A percentile compares a stretch with the other conserved stretches of the same genome.
These are phyloP conservation scores for Conomelus anceps DNA, from an alignment of 2,888 invertebrate genomes.

Conservation along the genomic window DNA sequence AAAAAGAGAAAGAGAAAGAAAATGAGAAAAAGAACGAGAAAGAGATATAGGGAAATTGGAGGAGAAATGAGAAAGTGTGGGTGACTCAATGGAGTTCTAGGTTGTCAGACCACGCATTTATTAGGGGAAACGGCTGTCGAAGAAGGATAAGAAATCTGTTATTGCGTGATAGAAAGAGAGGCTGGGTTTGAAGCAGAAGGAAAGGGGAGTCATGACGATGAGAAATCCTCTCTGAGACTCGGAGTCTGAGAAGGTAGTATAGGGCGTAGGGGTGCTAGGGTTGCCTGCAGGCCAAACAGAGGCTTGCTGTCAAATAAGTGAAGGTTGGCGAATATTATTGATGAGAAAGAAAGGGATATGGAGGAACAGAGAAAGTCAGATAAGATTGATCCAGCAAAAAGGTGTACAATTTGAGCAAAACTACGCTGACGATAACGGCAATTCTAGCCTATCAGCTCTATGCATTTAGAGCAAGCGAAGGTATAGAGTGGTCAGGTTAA, in stretches of 20 bases:
- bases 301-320: background rate
- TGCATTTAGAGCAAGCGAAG: no score
- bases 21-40: background rate
- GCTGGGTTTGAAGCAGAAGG: constrained; percentile 25
- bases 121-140: constrained; percentile 44
- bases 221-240: no score
- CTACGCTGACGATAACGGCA: no score
- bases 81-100: constrained; percentile 43
- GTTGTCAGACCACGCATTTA: constrained; percentile 38
- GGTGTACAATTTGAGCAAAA: no score
- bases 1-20: no score
- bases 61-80: constrained; percentile 33
- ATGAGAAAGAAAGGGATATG: background rate
- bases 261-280: background rate
- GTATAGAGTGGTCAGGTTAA: no score
- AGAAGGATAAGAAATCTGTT: constrained; percentile 40
- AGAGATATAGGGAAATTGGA: constrained; percentile 1
- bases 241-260: no score
- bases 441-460: no score
- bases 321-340: background rate
- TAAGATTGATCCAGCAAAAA: no score
- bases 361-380: no score
- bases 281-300: background rate
- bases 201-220: background rate
- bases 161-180: constrained; percentile 36